Conservation (phyloP, 2,888 invertebrate species). For the Hirtodrosophila trivittata region DNA sequence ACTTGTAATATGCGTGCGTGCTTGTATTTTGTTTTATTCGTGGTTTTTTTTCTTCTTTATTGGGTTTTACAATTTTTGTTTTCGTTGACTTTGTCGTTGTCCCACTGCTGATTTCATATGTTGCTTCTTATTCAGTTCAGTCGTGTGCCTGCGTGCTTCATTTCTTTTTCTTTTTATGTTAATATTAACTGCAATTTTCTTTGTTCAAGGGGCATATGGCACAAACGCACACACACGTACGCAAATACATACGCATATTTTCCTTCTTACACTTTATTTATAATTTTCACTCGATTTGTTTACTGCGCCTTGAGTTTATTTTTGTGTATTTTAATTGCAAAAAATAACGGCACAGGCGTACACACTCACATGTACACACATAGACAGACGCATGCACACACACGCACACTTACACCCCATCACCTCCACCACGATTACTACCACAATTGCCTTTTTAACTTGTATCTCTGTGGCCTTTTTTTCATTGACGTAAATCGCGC, state of each 20-base stretch:
- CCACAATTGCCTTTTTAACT: conserved; percentile 22
- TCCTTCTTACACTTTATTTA: conserved; percentile 41
- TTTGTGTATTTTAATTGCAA: conserved; percentile 67
- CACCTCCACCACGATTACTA: conserved; percentile 10
- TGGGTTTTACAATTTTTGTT: conserved; percentile 61
- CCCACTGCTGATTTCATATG: conserved; percentile 61
- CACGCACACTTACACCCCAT: conserved; percentile 1
- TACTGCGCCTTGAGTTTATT: conserved; percentile 61
- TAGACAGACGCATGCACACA: conserved; percentile 1
- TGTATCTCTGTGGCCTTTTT: conserved; percentile 23
- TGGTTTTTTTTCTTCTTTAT: conserved; percentile 39
- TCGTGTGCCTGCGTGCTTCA: conserved; percentile 5
- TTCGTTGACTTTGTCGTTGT: conserved; percentile 39
- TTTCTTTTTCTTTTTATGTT: conserved; percentile 9
- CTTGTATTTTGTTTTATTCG: conserved; percentile 31
- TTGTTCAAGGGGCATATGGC: conserved; percentile 39
- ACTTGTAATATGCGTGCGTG: conserved; percentile 34
- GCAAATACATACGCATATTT: background rate
- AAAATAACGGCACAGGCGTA: conserved; percentile 30
- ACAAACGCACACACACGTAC: conserved; percentile 2
- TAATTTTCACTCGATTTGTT: conserved; percentile 71
- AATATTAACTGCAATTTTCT: conserved; percentile 54
- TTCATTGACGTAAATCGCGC: conserved; percentile 75
- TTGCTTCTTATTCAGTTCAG: conserved; percentile 21
- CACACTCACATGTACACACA: conserved; percentile 6